Base-by-base conservation (phyloP, 2,113 vertebrate species). In the Acrocephalus arundinaceus region DNA sequence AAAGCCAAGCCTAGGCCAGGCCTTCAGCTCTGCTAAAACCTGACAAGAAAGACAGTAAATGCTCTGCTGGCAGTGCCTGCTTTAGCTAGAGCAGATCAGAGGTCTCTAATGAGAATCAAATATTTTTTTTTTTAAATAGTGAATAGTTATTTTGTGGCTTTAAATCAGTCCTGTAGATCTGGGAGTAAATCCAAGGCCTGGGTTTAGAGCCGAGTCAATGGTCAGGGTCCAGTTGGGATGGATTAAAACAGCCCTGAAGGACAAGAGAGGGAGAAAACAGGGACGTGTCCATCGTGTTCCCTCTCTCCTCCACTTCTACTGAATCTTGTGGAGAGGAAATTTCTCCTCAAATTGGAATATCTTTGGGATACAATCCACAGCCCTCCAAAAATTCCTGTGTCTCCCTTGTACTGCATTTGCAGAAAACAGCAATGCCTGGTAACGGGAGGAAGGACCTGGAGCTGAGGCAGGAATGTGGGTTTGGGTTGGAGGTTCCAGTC, bases 361-460 rank as follows among this genome's bases (percentile, higher is more conserved):
- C 41, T 19, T 3, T 18, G 43, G 63, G 33, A 66, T 66, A 14
- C 31, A 72, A 14, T 22, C 27, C 31, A 28, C 0, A 3, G 31
- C 10, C 37, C 57, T 88, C 37, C 31, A 71, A 5, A 46, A 62
- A 39, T 14, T n/a, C 48, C 24, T 15, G 1, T 66, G 25, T 43
- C 17, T 61, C 48, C 39, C 49, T 73, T 31, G 62, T 4, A 6
- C 24, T 71, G 59, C 19, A 5, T 51, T 91, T 59, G 49, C 71
- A 51, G 31, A 37, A 28, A 72, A 1, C 3, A 25, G 65, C 84
- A 61, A 24, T n/a, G 73, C 13, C 37, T 51, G 67, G 23, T 30
- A 7, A 17, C 0, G 18, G 73, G 48, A 25, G 45, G 43, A 33
- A 14, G 68, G 61, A 9, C 2, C 33, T 1, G 3, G 31, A 30